Evolutionary conservation across 2,797 vertebrate species (phyloP), one percentile per base, ranked within the genome.

Genomic region (Centroberyx gerrardi): DNA sequence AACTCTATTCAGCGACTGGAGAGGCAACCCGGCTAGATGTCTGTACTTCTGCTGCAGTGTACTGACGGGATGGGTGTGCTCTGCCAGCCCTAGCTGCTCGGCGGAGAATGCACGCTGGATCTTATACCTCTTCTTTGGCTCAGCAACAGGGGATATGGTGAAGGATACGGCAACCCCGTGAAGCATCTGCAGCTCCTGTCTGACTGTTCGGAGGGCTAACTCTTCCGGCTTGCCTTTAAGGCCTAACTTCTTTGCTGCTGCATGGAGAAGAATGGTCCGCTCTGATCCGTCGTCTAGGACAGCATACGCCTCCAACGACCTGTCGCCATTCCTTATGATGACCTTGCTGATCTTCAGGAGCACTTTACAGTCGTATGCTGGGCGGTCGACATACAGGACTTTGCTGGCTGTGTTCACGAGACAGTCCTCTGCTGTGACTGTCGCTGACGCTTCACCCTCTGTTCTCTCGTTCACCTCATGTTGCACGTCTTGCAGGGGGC

Each of bases 291-390:
- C 59, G 18, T 63, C 60, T 40, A 63, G 8, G 1, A 76, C 42
- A 14, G 60, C 60, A 38, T 58, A 63, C 1, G 60, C n/a, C 31
- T 76, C 66, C 22, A 61, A 3, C 2, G 46, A 18, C 36, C 36
- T 13, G 44, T 65, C 5, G 1, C 62, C 46, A n/a, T 62, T 42
- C 8, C 36, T 46, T 14, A 46, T 9, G 1, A 68, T 1, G 12
- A 62, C 64, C 28, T 68, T 68, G 27, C 64, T 68, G 28, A 66
- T 14, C 17, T 74, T 74, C 33, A 68, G 12, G 2, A 68, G 56
- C 1, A 68, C 56, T 10, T 68, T 75, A 3, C 36, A 15, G 46
- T 8, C 12, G 6, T 17, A 17, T 14, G 28, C 12, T 18, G 51
- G 70, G 8, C 52, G 8, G 61, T 73, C 28, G 12, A 58, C n/a